Evolutionary conservation across 2,113 vertebrate genomes (phyloP).

Genomic region (Dromas ardeola): DNA sequence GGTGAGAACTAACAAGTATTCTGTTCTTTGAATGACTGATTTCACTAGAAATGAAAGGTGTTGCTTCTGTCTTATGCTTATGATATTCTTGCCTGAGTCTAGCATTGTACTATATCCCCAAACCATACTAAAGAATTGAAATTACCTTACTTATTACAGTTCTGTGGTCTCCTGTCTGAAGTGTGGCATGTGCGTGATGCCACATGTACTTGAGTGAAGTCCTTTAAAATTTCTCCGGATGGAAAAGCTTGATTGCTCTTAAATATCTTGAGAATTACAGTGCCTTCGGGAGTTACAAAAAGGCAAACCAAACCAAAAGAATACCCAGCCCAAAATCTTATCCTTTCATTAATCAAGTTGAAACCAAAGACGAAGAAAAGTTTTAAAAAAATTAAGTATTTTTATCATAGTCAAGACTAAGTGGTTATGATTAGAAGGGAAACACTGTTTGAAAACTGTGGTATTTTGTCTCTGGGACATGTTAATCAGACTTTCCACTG

Average conservation of each 20-base stretch:
- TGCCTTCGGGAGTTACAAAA: background rate
- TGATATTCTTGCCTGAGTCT: background rate
- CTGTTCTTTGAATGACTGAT: background rate
- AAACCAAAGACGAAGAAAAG: background rate
- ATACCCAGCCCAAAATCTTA: background rate
- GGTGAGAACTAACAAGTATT: conserved; percentile 50
- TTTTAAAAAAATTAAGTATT: background rate
- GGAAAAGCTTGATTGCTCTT: background rate
- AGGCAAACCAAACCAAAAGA: background rate
- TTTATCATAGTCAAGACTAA: background rate
- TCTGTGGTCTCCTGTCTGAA: background rate
- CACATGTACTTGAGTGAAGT: background rate
- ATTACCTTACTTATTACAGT: background rate
- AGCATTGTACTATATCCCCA: background rate
- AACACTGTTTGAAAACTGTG: background rate
- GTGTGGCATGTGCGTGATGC: background rate
- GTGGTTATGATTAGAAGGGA: background rate
- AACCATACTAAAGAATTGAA: background rate
- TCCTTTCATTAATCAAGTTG: background rate
- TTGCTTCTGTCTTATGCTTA: background rate
- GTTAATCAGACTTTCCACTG: background rate
- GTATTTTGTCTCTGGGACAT: background rate
- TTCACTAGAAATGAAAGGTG: background rate
- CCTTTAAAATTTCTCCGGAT: background rate
- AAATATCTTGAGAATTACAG: background rate